A percentile compares a stretch with the other conserved stretches of the same genome.
Conservation (phyloP, 2,888 invertebrate species). For the Dryococelus australis region DNA sequence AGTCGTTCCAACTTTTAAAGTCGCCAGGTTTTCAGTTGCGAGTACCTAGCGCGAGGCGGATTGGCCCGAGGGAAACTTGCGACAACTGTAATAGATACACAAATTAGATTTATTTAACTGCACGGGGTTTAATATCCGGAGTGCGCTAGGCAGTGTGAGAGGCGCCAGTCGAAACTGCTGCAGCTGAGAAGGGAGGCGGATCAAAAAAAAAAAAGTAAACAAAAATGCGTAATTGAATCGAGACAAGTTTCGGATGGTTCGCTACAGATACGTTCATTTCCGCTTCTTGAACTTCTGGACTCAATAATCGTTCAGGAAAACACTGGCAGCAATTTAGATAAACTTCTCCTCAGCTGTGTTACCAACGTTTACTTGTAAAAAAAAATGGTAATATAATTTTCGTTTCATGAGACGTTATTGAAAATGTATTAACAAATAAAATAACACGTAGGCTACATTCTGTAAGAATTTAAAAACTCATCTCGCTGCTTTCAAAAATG, state of each 20-base stretch:
- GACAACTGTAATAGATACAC: conserved; percentile 6
- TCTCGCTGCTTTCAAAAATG: too few relatives aligned
- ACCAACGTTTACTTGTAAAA: background rate
- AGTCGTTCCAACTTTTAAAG: conserved; percentile 4
- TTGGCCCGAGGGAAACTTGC: conserved; percentile 8
- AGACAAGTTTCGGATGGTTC: background rate
- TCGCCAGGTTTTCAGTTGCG: background rate
- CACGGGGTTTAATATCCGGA: background rate
- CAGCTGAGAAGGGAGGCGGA: background rate
- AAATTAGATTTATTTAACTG: conserved; percentile 16
- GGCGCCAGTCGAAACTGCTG: background rate
- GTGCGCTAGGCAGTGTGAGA: background rate
- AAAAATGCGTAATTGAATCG: conserved; percentile 1
- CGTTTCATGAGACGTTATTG: too few relatives aligned
- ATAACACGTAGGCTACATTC: too few relatives aligned
- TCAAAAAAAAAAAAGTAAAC: background rate
- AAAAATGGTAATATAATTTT: too few relatives aligned
- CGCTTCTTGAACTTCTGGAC: background rate
- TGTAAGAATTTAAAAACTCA: too few relatives aligned
- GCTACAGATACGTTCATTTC: background rate
- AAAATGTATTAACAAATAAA: too few relatives aligned
- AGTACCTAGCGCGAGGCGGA: background rate
- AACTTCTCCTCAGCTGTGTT: background rate
- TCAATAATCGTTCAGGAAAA: background rate
- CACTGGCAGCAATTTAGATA: background rate